Base-by-base conservation (phyloP, 2,797 vertebrate genomes). In the Xenops minutus region DNA sequence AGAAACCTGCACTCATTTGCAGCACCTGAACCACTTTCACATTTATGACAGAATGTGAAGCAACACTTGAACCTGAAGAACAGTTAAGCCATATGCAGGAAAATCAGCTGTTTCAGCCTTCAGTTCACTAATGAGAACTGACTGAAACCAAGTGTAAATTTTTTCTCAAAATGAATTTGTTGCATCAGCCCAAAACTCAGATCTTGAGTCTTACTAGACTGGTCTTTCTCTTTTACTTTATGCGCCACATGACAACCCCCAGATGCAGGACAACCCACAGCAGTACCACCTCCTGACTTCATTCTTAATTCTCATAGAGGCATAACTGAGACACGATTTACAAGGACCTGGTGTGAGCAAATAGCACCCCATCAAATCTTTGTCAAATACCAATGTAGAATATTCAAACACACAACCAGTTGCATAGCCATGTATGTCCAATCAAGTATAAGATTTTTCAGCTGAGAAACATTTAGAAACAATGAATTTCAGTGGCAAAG, bases 1-100 rank as follows among this genome's bases (percentile, higher is more conserved):
- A 95, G 52, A 85, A 92, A 93, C 72, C 58, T 78, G 88, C 67
- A 91, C 16, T 48, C 77, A 55, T 92, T 81, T 82, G 77, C 59
- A 73, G 58, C 43, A 87, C 84, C 67, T 78, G 51, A 94, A 54
- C 51, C 20, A 73, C 76, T 82, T 73, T 81, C 86, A 87, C 46
- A 48, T 81, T 84, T 78, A 43, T 59, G 76, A 81, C 91, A 84
- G 67, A 94, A 92, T 21, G 69, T 88, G 92, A 96, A 92, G 62
- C 30, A 90, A 72, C 54, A 46, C 46, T 67, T 88, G 85, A 77
- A 46, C 49, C 66, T 88, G 85, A 77, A 52, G 85, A 91, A 55
- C 32, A 92, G 55, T n/a, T 69, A 73, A 67, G 17, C 36, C 51
- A 71, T 37, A 37, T 92, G 49, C 72, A 92, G 29, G 41, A 74